Evolutionary conservation across 2,113 vertebrate species (phyloP).

Genomic region (Nothobranchius furzeri): DNA sequence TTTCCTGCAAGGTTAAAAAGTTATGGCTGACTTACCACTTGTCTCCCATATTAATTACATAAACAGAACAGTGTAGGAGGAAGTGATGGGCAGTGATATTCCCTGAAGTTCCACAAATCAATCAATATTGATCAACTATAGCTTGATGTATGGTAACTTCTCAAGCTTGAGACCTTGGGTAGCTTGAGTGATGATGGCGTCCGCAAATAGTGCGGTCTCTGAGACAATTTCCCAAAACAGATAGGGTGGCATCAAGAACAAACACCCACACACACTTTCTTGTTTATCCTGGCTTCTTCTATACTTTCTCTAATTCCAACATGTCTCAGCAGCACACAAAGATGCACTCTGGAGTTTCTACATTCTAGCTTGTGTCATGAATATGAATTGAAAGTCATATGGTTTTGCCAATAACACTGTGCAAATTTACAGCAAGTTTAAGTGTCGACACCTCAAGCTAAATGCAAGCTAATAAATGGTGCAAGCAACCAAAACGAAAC

Average conservation of each 20-base stretch:
- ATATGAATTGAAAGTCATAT: slow-evolving; percentile 65
- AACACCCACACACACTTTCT: slow-evolving; percentile 19
- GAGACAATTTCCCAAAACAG: slow-evolving; percentile 52
- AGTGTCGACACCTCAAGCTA: slow-evolving; percentile 64
- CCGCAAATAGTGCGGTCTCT: slow-evolving; percentile 46
- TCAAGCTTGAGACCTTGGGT: slow-evolving; percentile 65
- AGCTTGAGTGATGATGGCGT: slow-evolving; percentile 70
- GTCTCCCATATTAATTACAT: slow-evolving; percentile 69
- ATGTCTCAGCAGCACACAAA: slow-evolving; percentile 36
- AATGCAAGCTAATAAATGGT: slow-evolving; percentile 70
- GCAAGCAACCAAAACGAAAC: slow-evolving; percentile 66
- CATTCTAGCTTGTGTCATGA: slow-evolving; percentile 32
- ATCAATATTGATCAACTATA: slow-evolving; percentile 73
- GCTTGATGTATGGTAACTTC: slow-evolving; percentile 70
- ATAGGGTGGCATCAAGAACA: slow-evolving; percentile 51
- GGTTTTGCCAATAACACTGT: slow-evolving; percentile 62
- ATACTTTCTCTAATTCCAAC: slow-evolving; percentile 14
- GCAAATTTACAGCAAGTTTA: slow-evolving; percentile 47
- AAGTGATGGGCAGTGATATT: slow-evolving; percentile 56
- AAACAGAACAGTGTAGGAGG: slow-evolving; percentile 32
- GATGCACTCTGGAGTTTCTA: slow-evolving; percentile 10
- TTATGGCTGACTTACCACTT: slow-evolving; percentile 54
- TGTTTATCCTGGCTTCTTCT: slow-evolving; percentile 27
- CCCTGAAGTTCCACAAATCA: slow-evolving; percentile 58
- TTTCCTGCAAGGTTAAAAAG: slow-evolving; percentile 65